phyloP scores from a whole-genome alignment of 92 coral and sea anemone genomes.

The Epizoanthus illoricatus region DNA sequence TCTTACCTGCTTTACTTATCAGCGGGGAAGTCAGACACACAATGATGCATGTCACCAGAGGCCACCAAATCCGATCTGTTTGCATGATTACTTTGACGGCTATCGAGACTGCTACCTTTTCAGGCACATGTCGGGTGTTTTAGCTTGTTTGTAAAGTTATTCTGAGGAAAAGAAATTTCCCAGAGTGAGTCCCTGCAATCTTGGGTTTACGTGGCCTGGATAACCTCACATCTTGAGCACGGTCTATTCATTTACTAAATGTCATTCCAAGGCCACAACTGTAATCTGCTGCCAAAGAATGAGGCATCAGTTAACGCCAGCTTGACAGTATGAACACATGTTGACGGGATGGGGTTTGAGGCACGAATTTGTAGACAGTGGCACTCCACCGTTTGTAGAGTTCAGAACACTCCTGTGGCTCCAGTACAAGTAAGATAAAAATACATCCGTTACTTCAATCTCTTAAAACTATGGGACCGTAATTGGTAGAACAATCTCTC shows the following conservation, averaged over 20 bases:
- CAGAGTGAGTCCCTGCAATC: not conserved
- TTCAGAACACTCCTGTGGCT: not conserved
- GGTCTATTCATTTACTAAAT: slow-evolving; percentile 26
- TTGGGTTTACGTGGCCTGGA: not conserved
- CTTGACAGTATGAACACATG: slow-evolving; percentile 27
- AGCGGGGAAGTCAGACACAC: slow-evolving; percentile 26
- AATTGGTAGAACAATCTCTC: not conserved
- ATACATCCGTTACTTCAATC: not conserved
- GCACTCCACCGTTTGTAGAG: not conserved
- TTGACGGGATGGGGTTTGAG: slow-evolving; percentile 23
- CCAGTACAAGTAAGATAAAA: not conserved
- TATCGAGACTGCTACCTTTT: not conserved
- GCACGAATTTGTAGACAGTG: not conserved
- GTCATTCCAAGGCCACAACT: slow-evolving; percentile 21
- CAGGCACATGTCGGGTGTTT: slow-evolving; percentile 7
- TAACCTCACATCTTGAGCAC: slow-evolving; percentile 15
- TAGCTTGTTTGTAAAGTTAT: not conserved
- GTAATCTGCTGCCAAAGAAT: slow-evolving; percentile 32
- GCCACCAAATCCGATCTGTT: slow-evolving; percentile 35
- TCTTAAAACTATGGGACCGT: not conserved
- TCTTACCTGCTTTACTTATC: slow-evolving; percentile 28
- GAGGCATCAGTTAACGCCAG: slow-evolving; percentile 25
- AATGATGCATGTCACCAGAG: slow-evolving; percentile 33
- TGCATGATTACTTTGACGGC: slow-evolving; percentile 24
- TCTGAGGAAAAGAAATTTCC: slow-evolving; percentile 5